Evolutionary conservation across 1,140 invertebrate genomes (phyloP).

Genomic region (Teleogryllus occipitalis): DNA sequence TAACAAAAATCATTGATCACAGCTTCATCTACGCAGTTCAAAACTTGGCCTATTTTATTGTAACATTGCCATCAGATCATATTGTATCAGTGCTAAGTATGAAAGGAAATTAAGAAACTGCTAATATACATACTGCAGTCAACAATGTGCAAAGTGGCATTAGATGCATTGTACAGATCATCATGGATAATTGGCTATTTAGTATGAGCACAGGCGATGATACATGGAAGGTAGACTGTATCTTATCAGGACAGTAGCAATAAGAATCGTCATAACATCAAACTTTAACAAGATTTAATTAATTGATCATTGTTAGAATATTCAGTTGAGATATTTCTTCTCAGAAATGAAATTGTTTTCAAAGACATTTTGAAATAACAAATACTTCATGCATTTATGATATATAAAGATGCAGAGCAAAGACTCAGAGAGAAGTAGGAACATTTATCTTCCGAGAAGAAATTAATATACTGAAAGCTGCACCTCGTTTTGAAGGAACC

Average conservation of each 20-base stretch:
- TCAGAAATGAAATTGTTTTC: not conserved
- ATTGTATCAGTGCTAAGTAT: not conserved
- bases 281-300: not conserved
- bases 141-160: not conserved
- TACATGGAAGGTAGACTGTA: not conserved
- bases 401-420: not conserved
- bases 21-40: not conserved
- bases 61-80: not conserved
- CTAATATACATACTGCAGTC: not conserved
- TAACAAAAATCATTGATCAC: conserved; percentile 2
- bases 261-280: not conserved
- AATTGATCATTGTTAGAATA: conserved; percentile 6
- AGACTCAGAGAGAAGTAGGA: not conserved
- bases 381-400: not conserved
- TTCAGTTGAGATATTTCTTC: not conserved
- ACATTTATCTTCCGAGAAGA: not conserved
- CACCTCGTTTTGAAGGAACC: too few species aligned
- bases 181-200: not conserved
- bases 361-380: not conserved
- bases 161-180: not conserved
- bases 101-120: not conserved
- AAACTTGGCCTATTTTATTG: not conserved
- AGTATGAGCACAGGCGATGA: not conserved
- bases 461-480: not conserved
- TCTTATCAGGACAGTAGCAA: not conserved